These are phyloP conservation scores for Itoplectis maculator DNA, from an alignment of 2,888 invertebrate species.

Conservation along the genomic window DNA sequence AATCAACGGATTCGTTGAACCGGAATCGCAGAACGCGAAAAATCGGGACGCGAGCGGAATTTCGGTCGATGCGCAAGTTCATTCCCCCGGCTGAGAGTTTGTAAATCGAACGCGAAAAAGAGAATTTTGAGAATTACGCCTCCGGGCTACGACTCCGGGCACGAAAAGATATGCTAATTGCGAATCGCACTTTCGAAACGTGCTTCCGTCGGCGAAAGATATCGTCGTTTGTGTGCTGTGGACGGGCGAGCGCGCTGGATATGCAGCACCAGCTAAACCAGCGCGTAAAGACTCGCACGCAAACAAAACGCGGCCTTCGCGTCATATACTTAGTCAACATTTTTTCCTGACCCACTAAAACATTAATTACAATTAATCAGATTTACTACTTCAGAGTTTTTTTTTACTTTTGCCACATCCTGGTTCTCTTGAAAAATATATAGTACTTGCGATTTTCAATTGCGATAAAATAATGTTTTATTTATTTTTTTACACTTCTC, in stretches of 20 bases:
- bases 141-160: background rate
- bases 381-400: no score
- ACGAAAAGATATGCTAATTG: conserved; percentile 30
- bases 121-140: background rate
- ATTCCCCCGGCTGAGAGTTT: background rate
- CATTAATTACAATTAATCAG: no score
- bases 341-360: no score
- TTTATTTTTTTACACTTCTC: no score
- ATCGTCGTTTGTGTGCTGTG: conserved; percentile 34
- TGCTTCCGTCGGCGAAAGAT: conserved; percentile 61
- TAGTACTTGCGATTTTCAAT: no score
- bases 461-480: no score
- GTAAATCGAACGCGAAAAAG: background rate
- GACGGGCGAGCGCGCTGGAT: conserved; percentile 18
- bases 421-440: no score
- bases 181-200: conserved; percentile 45
- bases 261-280: conserved; percentile 18
- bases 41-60: background rate
- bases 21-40: background rate
- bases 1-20: conserved; percentile 2
- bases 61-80: no score
- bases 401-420: no score
- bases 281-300: background rate
- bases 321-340: no score
- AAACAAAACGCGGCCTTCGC: no score